Conservation (phyloP, 2,113 vertebrate genomes). For the Ornithorhynchus anatinus region DNA sequence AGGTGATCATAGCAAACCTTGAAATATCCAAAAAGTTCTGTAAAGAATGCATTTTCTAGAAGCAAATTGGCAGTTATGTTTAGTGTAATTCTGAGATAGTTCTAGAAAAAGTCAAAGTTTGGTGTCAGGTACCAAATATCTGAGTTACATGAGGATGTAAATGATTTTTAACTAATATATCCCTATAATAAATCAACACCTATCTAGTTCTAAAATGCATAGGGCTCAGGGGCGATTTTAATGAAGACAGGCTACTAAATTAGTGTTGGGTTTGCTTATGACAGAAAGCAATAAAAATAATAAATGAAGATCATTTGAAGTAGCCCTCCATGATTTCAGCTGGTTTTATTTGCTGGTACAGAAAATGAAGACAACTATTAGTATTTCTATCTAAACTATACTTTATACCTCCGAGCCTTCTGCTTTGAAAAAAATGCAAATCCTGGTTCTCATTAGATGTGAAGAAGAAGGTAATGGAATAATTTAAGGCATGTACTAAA, state of each 20-base stretch:
- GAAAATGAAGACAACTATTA: neutral
- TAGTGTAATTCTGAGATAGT: too few relatives aligned
- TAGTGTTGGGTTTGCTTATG: neutral
- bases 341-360: neutral
- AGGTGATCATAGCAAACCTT: too few relatives aligned
- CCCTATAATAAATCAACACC: neutral
- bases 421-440: neutral
- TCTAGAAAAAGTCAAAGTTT: too few relatives aligned
- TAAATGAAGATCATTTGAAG: neutral
- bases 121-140: neutral
- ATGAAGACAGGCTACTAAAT: neutral
- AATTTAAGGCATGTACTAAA: neutral
- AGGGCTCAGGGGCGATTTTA: neutral
- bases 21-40: too few relatives aligned
- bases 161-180: neutral
- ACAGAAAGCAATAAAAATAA: neutral
- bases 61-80: too few relatives aligned
- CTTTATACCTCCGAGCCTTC: neutral
- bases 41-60: too few relatives aligned
- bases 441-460: neutral
- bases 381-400: neutral
- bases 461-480: neutral
- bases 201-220: neutral
- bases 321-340: neutral
- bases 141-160: neutral